Evolutionary conservation across 2,113 vertebrate genomes (phyloP).

Genomic region (Protobothrops mucrosquamatus): DNA sequence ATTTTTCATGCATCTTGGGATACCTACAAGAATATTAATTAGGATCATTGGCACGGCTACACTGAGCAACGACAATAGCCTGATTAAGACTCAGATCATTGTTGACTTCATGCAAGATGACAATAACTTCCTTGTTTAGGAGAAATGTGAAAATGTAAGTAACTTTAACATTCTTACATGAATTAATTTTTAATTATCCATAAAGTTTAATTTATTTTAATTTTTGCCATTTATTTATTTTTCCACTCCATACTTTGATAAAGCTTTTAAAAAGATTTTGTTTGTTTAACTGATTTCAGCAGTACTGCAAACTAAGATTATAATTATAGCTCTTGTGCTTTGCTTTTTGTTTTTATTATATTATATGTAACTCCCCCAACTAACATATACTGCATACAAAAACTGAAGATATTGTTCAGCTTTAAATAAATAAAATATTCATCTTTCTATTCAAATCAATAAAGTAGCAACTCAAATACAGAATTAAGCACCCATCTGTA

Average conservation of each 20-base stretch:
- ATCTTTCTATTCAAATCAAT: background rate
- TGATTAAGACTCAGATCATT: background rate
- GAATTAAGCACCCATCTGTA: background rate
- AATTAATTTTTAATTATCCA: background rate
- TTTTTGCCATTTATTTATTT: background rate
- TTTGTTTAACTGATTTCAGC: background rate
- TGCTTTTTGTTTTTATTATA: background rate
- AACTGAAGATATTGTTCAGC: background rate
- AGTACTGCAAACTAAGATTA: background rate
- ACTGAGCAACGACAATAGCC: background rate
- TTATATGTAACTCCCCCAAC: background rate
- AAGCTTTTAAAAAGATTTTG: background rate
- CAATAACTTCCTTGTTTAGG: background rate
- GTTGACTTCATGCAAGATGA: background rate
- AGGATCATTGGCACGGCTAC: background rate
- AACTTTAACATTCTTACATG: background rate
- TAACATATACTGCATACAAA: background rate
- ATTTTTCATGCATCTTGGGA: background rate
- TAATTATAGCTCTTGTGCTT: background rate
- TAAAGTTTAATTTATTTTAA: background rate
- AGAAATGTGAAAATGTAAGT: background rate
- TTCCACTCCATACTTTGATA: background rate
- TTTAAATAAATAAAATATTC: background rate
- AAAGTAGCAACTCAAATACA: background rate
- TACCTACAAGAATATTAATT: background rate